Evolutionary conservation across 1,140 invertebrate genomes (phyloP).

Genomic region (Pentalonia nigronervosa): DNA sequence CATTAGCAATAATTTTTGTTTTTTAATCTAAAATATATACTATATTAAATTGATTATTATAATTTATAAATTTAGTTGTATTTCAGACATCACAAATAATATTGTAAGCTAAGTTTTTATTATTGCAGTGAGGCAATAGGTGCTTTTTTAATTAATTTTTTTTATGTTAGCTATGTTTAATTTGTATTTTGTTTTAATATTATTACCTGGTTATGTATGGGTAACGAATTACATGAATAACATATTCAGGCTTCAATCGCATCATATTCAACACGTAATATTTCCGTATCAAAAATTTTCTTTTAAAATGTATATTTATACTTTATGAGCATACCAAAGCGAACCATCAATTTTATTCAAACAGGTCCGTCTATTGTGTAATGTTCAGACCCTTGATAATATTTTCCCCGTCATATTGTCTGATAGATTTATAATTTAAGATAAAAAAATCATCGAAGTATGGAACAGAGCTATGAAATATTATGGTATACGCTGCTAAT

Average conservation of each 20-base stretch:
- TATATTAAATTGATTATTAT: too few relatives aligned
- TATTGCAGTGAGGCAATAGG: neutral
- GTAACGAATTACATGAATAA: neutral
- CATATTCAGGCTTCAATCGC: neutral
- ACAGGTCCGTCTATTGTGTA: neutral
- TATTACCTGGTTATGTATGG: neutral
- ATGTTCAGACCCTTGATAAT: neutral
- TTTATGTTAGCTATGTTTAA: neutral
- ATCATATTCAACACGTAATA: conserved; percentile 1
- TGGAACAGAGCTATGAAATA: neutral
- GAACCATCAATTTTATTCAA: conserved; percentile 23
- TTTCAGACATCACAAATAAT: too few relatives aligned
- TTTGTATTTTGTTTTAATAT: neutral
- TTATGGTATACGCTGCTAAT: neutral
- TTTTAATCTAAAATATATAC: too few relatives aligned
- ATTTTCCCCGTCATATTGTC: neutral
- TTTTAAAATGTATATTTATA: conserved; percentile 14
- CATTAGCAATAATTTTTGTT: too few relatives aligned
- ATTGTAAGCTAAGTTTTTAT: too few relatives aligned
- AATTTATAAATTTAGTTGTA: too few relatives aligned
- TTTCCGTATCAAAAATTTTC: neutral
- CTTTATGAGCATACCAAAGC: neutral
- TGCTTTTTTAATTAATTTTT: neutral
- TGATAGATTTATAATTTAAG: conserved; percentile 36
- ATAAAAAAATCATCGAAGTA: conserved; percentile 17